Conservation (phyloP, 2,888 invertebrate species). For the Villa cingulata region DNA sequence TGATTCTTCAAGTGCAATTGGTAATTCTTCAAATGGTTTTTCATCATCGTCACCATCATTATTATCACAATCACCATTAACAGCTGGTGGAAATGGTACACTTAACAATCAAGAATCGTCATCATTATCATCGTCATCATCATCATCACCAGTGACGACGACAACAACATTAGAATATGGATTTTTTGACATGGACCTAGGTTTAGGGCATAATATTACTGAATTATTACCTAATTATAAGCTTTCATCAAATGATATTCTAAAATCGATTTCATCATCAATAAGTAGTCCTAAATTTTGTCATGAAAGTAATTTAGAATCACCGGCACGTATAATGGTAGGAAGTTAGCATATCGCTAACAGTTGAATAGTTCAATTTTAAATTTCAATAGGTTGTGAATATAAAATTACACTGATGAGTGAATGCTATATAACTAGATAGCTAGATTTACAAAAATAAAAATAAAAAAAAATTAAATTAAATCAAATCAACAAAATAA, state of each 20-base stretch:
- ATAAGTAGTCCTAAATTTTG: slow-evolving; percentile 24
- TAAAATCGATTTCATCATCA: slow-evolving; percentile 34
- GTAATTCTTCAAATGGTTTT: too few species aligned
- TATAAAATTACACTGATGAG: too few species aligned
- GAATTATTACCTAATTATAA: slow-evolving; percentile 41
- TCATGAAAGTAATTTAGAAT: slow-evolving; percentile 38
- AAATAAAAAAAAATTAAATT: too few species aligned
- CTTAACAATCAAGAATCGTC: slow-evolving; percentile 12
- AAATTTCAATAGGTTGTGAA: too few species aligned
- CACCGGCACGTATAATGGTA: slow-evolving; percentile 44
- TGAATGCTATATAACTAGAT: too few species aligned
- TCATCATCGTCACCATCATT: slow-evolving; percentile 14
- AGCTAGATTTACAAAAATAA: too few species aligned
- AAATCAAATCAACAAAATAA: too few species aligned
- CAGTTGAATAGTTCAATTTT: too few species aligned
- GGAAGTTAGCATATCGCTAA: slow-evolving; percentile 37
- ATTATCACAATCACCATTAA: slow-evolving; percentile 28
- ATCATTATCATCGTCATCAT: slow-evolving; percentile 13
- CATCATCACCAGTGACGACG: slow-evolving; percentile 17
- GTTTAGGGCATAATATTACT: slow-evolving; percentile 39
- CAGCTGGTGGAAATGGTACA: slow-evolving; percentile 1
- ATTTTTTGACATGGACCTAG: slow-evolving; percentile 38
- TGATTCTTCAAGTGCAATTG: slow-evolving; percentile 21
- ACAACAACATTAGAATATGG: slow-evolving; percentile 33
- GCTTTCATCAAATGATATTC: slow-evolving; percentile 40